phyloP scores from a whole-genome alignment of 1,140 invertebrate species.

The Bicyclus anynana region DNA sequence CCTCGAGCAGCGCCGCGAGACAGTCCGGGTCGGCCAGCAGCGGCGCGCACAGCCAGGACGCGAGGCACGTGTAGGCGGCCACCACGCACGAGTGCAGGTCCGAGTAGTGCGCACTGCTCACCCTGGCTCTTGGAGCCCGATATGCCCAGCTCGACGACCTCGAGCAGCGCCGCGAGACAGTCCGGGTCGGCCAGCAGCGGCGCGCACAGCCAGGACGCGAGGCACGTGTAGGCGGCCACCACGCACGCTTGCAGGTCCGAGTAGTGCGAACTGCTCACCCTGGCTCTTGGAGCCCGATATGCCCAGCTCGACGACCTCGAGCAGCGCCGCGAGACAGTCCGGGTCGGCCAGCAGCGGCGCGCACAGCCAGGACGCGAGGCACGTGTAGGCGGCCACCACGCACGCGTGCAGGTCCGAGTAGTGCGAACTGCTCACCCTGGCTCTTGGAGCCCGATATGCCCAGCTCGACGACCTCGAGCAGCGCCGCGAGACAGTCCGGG shows the following conservation, averaged over 20 bases:
- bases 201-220: conserved; percentile 90
- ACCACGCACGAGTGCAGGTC: conserved; percentile 99
- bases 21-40: conserved; percentile 95
- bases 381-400: conserved; percentile 96
- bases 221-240: conserved; percentile 95
- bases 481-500: conserved; percentile 93
- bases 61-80: conserved; percentile 94
- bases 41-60: conserved; percentile 87
- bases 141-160: conserved; percentile 98
- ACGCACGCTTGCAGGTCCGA: conserved; percentile 99
- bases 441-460: conserved; percentile 97
- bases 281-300: conserved; percentile 96
- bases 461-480: conserved; percentile 97
- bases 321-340: conserved; percentile 93
- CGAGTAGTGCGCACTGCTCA: conserved; percentile 97
- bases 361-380: conserved; percentile 92
- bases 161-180: conserved; percentile 93
- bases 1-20: conserved; percentile 94
- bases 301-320: conserved; percentile 98
- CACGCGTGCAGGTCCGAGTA: conserved; percentile 98
- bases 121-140: conserved; percentile 95
- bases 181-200: conserved; percentile 92
- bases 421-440: too few species aligned
- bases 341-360: conserved; percentile 88
- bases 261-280: too few species aligned